phyloP scores from a whole-genome alignment of 2,888 invertebrate genomes.

The Euplagia quadripunctaria region DNA sequence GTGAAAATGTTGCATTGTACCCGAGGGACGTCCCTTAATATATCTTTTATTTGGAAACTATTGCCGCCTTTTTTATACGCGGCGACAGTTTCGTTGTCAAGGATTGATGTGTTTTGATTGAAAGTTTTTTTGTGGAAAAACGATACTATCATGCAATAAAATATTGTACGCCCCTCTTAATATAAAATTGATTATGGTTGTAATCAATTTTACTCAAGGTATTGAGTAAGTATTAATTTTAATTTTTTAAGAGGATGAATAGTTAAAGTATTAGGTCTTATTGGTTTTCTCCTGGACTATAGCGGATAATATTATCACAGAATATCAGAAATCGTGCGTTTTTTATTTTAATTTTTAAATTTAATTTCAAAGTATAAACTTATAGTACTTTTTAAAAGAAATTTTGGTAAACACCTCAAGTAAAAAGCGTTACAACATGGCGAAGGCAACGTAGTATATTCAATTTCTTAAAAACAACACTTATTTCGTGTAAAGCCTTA shows the following conservation, averaged over 20 bases:
- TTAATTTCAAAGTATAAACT: not conserved
- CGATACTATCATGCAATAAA: not conserved
- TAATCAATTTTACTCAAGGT: too few species aligned
- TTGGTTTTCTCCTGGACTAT: too few species aligned
- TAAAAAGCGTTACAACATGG: conserved; percentile 41
- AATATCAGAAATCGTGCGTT: too few species aligned
- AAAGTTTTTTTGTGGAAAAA: conserved; percentile 15
- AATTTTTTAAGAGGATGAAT: too few species aligned
- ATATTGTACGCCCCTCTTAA: not conserved
- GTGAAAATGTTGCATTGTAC: conserved; percentile 73
- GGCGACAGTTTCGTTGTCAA: conserved; percentile 34
- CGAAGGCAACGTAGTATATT: conserved; percentile 36
- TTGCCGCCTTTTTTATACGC: conserved; percentile 40
- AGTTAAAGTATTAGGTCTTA: too few species aligned
- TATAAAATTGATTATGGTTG: not conserved
- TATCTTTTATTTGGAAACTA: conserved; percentile 75
- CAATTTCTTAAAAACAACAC: conserved; percentile 35
- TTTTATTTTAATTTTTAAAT: too few species aligned
- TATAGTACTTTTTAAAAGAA: not conserved
- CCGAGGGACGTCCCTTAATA: conserved; percentile 65
- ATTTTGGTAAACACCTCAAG: conserved; percentile 9
- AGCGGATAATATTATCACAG: too few species aligned
- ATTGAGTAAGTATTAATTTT: not conserved
- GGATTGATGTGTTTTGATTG: conserved; percentile 29
- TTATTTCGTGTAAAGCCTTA: conserved; percentile 44